Percentiles rank a stretch among this genome's conserved stretches.
Conservation (phyloP, 1,140 invertebrate species). For the Musca domestica region DNA sequence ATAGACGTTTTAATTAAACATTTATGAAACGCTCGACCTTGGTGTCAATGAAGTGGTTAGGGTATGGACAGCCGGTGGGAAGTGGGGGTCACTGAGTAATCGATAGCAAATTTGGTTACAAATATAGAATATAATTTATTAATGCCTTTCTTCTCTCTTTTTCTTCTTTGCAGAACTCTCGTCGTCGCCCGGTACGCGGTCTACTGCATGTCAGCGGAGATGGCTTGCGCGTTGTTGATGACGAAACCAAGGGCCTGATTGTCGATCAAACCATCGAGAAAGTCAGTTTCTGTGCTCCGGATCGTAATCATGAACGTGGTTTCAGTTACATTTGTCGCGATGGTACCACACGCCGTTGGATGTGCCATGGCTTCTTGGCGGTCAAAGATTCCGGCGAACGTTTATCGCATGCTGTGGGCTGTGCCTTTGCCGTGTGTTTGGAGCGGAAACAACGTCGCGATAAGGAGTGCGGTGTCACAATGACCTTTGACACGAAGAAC, state of each 20-base stretch:
- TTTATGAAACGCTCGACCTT: too few relatives aligned
- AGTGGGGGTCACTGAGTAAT: too few relatives aligned
- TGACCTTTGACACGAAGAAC: conserved; percentile 91
- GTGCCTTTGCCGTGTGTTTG: conserved; percentile 97
- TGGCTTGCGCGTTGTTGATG: conserved; percentile 95
- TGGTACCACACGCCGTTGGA: conserved; percentile 80
- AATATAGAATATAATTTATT: not conserved
- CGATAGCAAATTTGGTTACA: not conserved
- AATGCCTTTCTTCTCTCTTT: conserved; percentile 1
- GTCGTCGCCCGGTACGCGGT: conserved; percentile 81
- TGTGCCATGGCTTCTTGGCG: conserved; percentile 99
- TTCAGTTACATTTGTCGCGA: conserved; percentile 73
- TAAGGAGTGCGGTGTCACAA: conserved; percentile 91
- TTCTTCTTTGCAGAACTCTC: conserved; percentile 70
- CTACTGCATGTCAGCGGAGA: conserved; percentile 96
- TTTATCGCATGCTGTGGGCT: conserved; percentile 97
- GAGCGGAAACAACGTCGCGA: conserved; percentile 97
- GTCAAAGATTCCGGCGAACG: conserved; percentile 95
- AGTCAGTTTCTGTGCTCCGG: conserved; percentile 99
- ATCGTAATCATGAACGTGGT: conserved; percentile 95
- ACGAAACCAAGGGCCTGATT: conserved; percentile 97
- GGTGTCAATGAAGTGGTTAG: too few relatives aligned
- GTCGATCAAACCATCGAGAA: conserved; percentile 99
- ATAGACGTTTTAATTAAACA: too few relatives aligned
- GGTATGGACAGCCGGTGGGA: too few relatives aligned